Evolutionary conservation across 2,113 vertebrate species (phyloP).

Genomic region (Haemorhous mexicanus): DNA sequence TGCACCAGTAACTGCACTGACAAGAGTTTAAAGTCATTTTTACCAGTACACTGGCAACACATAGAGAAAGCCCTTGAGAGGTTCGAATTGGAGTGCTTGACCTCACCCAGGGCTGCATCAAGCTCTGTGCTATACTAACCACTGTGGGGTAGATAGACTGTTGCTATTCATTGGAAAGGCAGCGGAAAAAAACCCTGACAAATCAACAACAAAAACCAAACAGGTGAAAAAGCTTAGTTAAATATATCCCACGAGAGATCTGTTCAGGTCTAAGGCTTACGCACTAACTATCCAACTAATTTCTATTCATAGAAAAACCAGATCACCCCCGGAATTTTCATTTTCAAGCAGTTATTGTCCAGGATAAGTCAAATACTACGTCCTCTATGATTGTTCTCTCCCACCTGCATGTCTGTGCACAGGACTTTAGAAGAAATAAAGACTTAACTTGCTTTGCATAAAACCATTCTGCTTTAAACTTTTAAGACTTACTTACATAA

Average conservation of each 20-base stretch:
- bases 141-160: slow-evolving; percentile 11
- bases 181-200: background rate
- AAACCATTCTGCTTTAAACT: background rate
- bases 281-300: background rate
- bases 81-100: slow-evolving; percentile 74
- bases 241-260: background rate
- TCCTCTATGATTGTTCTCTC: background rate
- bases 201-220: background rate
- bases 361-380: background rate
- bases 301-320: background rate
- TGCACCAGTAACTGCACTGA: slow-evolving; percentile 83
- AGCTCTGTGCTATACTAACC: slow-evolving; percentile 43
- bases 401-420: background rate
- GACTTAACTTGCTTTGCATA: background rate
- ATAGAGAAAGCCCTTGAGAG: slow-evolving; percentile 79
- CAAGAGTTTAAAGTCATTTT: slow-evolving; percentile 88
- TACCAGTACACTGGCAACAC: slow-evolving; percentile 81
- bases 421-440: background rate
- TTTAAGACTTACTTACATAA: background rate
- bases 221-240: background rate
- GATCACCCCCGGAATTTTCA: background rate
- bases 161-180: background rate
- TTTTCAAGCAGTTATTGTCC: background rate
- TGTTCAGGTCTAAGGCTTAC: background rate
- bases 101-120: slow-evolving; percentile 69